Conservation (phyloP, 2,888 invertebrate species). For the Oegoconia quadripuncta region DNA sequence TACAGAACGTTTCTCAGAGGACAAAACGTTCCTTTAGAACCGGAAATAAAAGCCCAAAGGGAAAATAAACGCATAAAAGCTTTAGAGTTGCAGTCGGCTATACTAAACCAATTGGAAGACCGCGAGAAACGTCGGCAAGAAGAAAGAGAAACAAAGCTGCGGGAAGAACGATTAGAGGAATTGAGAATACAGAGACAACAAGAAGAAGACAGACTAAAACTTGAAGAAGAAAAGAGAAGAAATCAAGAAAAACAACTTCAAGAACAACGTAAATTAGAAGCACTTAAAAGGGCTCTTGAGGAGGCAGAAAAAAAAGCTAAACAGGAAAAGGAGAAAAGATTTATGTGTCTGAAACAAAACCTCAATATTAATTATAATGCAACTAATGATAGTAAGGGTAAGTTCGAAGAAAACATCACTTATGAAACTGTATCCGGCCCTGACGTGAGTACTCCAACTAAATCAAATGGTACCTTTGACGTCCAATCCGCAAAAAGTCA, state of each 20-base stretch:
- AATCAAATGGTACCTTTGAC: slow-evolving; percentile 65
- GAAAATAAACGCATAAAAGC: slow-evolving; percentile 91
- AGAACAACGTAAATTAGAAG: slow-evolving; percentile 85
- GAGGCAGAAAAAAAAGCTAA: slow-evolving; percentile 87
- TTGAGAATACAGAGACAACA: slow-evolving; percentile 86
- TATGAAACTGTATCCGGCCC: slow-evolving; percentile 32
- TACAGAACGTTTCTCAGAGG: slow-evolving; percentile 87
- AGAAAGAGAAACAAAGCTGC: slow-evolving; percentile 85
- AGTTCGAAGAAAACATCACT: slow-evolving; percentile 32
- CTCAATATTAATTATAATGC: slow-evolving; percentile 25
- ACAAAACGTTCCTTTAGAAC: slow-evolving; percentile 91
- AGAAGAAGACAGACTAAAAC: slow-evolving; percentile 82
- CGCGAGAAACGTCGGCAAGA: slow-evolving; percentile 86
- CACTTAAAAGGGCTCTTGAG: slow-evolving; percentile 87
- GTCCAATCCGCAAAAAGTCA: slow-evolving; percentile 61
- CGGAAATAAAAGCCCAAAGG: slow-evolving; percentile 87
- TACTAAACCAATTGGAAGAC: slow-evolving; percentile 91
- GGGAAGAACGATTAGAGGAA: slow-evolving; percentile 91
- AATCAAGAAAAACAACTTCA: slow-evolving; percentile 84
- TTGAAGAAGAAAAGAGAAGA: slow-evolving; percentile 85
- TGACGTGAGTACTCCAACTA: slow-evolving; percentile 50
- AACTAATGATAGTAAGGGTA: slow-evolving; percentile 35
- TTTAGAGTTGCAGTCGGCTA: slow-evolving; percentile 91
- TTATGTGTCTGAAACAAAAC: slow-evolving; percentile 50
- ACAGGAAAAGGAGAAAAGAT: slow-evolving; percentile 80